Evolutionary conservation across 2,888 invertebrate species (phyloP), one percentile per base, ranked within the genome.

Genomic region (Diadromus collaris): DNA sequence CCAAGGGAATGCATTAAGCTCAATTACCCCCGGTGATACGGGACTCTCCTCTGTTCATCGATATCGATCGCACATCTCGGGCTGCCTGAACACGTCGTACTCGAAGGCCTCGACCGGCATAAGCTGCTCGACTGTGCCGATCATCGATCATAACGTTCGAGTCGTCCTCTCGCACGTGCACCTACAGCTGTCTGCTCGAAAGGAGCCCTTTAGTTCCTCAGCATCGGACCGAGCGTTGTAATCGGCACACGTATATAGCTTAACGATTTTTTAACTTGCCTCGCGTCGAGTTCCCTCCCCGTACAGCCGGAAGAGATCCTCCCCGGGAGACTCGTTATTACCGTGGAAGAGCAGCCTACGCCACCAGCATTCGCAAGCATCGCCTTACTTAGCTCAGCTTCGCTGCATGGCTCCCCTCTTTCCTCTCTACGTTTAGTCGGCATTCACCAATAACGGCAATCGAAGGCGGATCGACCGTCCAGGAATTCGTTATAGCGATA

Each of bases 401-500:
- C 61, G 41, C 34, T 41, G 7, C 19, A 27, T 21, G 6, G 16
- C 29, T 69, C 16, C 56, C 41, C 68, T 34, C 46, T n/a, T 24
- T 46, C n/a, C 5, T 29, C 6, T 32, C 60, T 46, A 19, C 32
- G 38, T 69, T 29, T 46, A 32, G 19, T 60, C 24, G 81, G 79
- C 51, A 83, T 81, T 81, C 74, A 78, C 75, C 71, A 79, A 81
- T 81, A 80, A 78, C 75, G 76, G 73, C 32, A 63, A 79, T 73
- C 46, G 56, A 48, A 41, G 51, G 38, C 24, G 71, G 63, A 68
- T 68, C 72, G 81, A 79, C 64, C 78, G 85, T 72, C 80, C 84
- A 83, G 87, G 89, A 89, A 89, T 89, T 83, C 84, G 83, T 82
- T 85, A 86, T 88, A 85, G 58, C 64, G 54, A 73, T 58, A 73